Conservation (phyloP, 2,888 invertebrate species). For the Ferrisia virgata region DNA sequence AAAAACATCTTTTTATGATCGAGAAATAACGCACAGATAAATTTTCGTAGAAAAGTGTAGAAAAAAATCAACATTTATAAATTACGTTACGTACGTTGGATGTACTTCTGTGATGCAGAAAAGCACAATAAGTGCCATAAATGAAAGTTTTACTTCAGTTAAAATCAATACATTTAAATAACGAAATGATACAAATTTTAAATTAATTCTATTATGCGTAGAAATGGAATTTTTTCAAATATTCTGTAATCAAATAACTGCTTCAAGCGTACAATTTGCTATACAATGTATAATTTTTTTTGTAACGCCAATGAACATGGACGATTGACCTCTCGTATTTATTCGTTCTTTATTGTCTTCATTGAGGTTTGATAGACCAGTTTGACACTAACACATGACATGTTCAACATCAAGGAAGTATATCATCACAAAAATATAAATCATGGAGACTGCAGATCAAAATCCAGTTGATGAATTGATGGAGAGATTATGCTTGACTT, state of each 20-base stretch:
- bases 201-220: background rate
- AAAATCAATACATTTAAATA: background rate
- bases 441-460: too few relatives aligned
- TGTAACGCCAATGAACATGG: background rate
- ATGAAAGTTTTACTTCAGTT: background rate
- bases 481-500: too few relatives aligned
- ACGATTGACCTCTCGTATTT: background rate
- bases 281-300: background rate
- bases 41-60: conserved; percentile 4
- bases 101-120: background rate
- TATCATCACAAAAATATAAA: too few relatives aligned
- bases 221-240: background rate
- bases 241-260: conserved; percentile 16
- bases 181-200: background rate
- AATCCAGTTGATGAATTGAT: too few relatives aligned
- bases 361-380: background rate
- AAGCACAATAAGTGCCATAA: background rate
- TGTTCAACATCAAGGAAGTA: too few relatives aligned
- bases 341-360: background rate
- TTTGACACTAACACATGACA: too few relatives aligned
- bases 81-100: background rate
- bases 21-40: conserved; percentile 11
- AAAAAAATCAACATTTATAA: background rate
- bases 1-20: conserved; percentile 34
- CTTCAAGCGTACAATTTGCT: background rate